These are phyloP conservation scores for Cistogaster globosa DNA, from an alignment of 2,888 invertebrate genomes.

Conservation along the genomic window DNA sequence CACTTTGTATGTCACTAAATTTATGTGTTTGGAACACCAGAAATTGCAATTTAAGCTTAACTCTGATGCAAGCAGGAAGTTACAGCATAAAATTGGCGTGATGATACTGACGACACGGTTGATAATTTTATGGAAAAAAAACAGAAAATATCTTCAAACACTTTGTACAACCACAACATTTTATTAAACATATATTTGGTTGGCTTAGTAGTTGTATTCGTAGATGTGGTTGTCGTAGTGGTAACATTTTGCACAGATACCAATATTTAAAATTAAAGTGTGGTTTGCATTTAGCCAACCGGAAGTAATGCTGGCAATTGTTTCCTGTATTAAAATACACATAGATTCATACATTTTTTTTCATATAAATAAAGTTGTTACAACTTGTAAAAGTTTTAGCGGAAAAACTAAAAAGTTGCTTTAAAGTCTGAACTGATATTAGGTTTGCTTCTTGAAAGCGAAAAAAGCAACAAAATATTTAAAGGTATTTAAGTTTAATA, in stretches of 20 bases:
- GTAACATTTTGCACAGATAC: constrained; percentile 43
- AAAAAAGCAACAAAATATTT: background rate
- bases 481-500: background rate
- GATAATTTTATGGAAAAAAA: constrained; percentile 57
- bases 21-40: constrained; percentile 59
- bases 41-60: constrained; percentile 71
- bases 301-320: constrained; percentile 71
- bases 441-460: background rate
- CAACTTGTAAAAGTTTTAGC: constrained; percentile 38
- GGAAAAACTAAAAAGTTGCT: background rate
- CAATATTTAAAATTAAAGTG: constrained; percentile 48
- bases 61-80: constrained; percentile 66
- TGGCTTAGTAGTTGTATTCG: constrained; percentile 20
- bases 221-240: constrained; percentile 20
- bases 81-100: constrained; percentile 66
- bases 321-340: constrained; percentile 53
- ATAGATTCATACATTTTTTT: constrained; percentile 7
- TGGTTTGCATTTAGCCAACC: constrained; percentile 68
- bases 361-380: constrained; percentile 23
- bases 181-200: constrained; percentile 5
- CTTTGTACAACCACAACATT: constrained; percentile 26
- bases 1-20: constrained; percentile 1
- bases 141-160: constrained; percentile 10
- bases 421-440: background rate
- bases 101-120: constrained; percentile 70